These are phyloP conservation scores for Tinamus guttatus DNA, from an alignment of 2,113 vertebrate species.

Conservation along the genomic window DNA sequence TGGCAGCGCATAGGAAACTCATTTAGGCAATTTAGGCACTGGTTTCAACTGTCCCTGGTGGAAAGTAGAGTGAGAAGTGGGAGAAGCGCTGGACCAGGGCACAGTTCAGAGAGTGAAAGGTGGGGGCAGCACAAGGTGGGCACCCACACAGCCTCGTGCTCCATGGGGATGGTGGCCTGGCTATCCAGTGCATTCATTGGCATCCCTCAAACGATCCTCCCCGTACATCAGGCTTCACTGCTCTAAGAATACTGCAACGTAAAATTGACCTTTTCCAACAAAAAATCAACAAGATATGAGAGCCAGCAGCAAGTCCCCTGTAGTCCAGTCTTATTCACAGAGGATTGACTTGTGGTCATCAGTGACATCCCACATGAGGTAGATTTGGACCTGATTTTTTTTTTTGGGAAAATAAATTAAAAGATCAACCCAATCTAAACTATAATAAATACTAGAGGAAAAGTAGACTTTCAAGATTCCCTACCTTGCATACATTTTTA, in stretches of 20 bases:
- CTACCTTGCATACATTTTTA: neutral
- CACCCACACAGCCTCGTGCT: neutral
- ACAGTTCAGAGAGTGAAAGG: neutral
- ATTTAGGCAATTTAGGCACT: neutral
- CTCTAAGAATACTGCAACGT: neutral
- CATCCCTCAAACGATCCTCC: neutral
- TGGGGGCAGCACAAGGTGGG: neutral
- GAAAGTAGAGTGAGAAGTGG: neutral
- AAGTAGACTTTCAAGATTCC: neutral
- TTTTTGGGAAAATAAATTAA: neutral
- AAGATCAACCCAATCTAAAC: neutral
- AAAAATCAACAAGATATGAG: neutral
- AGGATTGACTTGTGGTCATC: neutral
- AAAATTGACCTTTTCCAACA: neutral
- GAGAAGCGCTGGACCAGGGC: neutral
- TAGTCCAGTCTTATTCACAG: neutral
- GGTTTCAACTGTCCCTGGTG: neutral
- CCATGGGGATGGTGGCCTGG: neutral
- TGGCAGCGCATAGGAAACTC: neutral
- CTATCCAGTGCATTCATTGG: neutral
- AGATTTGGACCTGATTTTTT: neutral
- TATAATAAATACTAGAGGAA: neutral
- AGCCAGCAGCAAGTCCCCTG: neutral
- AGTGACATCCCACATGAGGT: neutral
- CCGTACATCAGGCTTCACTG: neutral